phyloP scores from a whole-genome alignment of 2,888 invertebrate genomes.

The Cerastoderma edule region DNA sequence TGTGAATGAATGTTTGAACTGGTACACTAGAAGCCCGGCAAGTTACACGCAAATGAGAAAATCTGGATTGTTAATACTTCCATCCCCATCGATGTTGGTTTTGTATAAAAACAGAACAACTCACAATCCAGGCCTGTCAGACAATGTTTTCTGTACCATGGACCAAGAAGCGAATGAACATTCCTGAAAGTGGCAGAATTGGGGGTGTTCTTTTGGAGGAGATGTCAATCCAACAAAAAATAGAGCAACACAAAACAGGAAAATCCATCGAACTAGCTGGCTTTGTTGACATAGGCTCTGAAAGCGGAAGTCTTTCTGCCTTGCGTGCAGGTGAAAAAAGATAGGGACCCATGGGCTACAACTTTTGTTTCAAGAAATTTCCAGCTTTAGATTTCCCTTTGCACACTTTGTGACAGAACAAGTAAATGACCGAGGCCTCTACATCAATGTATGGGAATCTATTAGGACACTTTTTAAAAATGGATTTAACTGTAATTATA shows the following conservation, averaged over 20 bases:
- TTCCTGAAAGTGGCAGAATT: constrained; percentile 32
- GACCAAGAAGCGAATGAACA: too few relatives aligned
- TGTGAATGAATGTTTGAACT: too few relatives aligned
- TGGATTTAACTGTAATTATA: constrained; percentile 8
- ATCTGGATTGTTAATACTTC: too few relatives aligned
- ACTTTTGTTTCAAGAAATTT: constrained; percentile 26
- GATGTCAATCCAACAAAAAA: constrained; percentile 51
- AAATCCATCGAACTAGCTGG: constrained; percentile 42
- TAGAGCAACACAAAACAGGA: constrained; percentile 36
- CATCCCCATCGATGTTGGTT: too few relatives aligned
- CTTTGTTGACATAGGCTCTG: constrained; percentile 15
- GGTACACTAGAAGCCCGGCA: too few relatives aligned
- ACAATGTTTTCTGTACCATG: too few relatives aligned
- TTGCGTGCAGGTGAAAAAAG: not conserved
- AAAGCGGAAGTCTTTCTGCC: not conserved
- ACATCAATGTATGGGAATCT: constrained; percentile 24
- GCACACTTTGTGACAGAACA: constrained; percentile 18
- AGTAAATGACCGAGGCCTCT: constrained; percentile 18
- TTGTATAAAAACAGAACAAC: too few relatives aligned
- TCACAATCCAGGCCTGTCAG: too few relatives aligned
- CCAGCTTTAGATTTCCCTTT: constrained; percentile 38
- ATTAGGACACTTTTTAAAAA: not conserved
- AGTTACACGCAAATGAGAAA: too few relatives aligned
- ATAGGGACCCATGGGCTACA: constrained; percentile 36
- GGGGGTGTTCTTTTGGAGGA: constrained; percentile 49